Percentiles rank a stretch among this genome's conserved stretches.
Conservation (phyloP, 2,888 invertebrate species). For the Cheilosia urbana region DNA sequence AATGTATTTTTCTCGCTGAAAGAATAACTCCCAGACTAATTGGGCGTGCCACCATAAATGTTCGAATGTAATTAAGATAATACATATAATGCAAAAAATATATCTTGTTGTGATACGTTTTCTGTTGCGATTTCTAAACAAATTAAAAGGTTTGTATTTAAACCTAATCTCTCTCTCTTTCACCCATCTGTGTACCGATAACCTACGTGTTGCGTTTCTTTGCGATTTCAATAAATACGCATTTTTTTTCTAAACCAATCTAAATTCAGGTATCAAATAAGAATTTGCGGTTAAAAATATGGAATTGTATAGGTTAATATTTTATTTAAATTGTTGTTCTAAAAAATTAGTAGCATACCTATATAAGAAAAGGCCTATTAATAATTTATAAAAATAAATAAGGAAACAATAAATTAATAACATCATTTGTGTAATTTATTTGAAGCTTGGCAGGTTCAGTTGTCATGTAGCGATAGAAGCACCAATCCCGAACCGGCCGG, state of each 20-base stretch:
- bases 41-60: slow-evolving; percentile 42
- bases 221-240: too few species aligned
- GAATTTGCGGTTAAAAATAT: neutral
- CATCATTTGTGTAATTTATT: slow-evolving; percentile 3
- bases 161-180: neutral
- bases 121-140: slow-evolving; percentile 4
- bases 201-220: neutral
- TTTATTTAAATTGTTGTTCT: slow-evolving; percentile 22
- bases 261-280: neutral
- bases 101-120: slow-evolving; percentile 14
- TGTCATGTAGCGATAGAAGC: too few species aligned
- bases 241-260: neutral
- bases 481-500: too few species aligned
- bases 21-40: slow-evolving; percentile 17
- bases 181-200: neutral
- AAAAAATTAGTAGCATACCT: slow-evolving; percentile 2
- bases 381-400: neutral
- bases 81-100: slow-evolving; percentile 20
- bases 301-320: slow-evolving; percentile 42
- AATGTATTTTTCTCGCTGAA: slow-evolving; percentile 25
- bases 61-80: slow-evolving; percentile 54
- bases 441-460: neutral
- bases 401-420: neutral
- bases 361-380: slow-evolving; percentile 1
- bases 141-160: slow-evolving; percentile 4